Conservation (phyloP, 2,888 invertebrate genomes). For the Scaptodrosophila latifasciaeformis region DNA sequence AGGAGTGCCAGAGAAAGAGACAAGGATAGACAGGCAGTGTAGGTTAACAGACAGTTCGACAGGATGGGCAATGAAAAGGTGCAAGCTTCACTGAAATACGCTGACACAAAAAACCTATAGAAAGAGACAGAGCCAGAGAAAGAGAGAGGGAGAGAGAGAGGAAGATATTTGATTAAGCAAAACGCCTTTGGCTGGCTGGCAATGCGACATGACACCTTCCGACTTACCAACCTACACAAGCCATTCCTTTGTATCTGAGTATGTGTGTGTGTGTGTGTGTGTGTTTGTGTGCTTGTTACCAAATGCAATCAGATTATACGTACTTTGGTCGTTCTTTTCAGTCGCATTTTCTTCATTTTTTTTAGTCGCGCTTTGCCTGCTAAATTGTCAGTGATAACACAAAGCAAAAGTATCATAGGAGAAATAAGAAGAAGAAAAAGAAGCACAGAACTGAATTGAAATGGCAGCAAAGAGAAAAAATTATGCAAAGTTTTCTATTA, state of each 20-base stretch:
- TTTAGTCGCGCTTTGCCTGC: slow-evolving; percentile 16
- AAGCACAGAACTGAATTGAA: not conserved
- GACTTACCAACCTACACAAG: too few relatives aligned
- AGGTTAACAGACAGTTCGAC: slow-evolving; percentile 8
- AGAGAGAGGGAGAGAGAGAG: too few relatives aligned
- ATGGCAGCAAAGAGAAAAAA: slow-evolving; percentile 23
- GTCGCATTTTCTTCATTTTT: not conserved
- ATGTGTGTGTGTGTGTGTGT: too few relatives aligned
- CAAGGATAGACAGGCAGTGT: slow-evolving; percentile 8
- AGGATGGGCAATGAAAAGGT: slow-evolving; percentile 24
- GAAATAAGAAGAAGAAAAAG: slow-evolving; percentile 6
- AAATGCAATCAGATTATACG: slow-evolving; percentile 66
- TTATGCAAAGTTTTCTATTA: slow-evolving; percentile 55
- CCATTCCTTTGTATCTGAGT: too few relatives aligned
- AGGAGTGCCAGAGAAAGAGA: slow-evolving; percentile 16
- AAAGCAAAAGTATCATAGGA: slow-evolving; percentile 41
- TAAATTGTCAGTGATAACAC: slow-evolving; percentile 59
- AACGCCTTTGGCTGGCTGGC: slow-evolving; percentile 59
- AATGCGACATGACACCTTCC: slow-evolving; percentile 46
- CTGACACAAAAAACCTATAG: slow-evolving; percentile 67
- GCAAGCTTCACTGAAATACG: slow-evolving; percentile 44
- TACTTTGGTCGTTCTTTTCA: not conserved
- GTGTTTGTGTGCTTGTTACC: slow-evolving; percentile 45
- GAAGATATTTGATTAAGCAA: slow-evolving; percentile 60
- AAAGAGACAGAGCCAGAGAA: too few relatives aligned